Evolutionary conservation across 1,140 invertebrate genomes (phyloP).

Genomic region (Drosophila sp.): DNA sequence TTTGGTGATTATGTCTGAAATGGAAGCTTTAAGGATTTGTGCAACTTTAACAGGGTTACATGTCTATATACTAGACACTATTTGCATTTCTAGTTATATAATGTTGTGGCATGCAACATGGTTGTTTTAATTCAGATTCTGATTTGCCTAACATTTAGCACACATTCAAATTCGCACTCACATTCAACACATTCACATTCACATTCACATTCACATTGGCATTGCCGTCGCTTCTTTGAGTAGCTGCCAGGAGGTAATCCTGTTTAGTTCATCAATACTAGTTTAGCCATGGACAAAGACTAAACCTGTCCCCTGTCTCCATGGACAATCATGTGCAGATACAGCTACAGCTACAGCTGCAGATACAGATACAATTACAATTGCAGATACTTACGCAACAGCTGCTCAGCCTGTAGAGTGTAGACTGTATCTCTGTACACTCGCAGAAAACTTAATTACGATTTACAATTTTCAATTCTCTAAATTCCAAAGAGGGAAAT

Average conservation of each 20-base stretch:
- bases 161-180: conserved; percentile 17
- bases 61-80: not conserved
- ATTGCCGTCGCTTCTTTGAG: conserved; percentile 43
- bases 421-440: conserved; percentile 1
- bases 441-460: too few species aligned
- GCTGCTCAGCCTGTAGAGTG: not conserved
- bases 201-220: not conserved
- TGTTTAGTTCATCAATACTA: conserved; percentile 80
- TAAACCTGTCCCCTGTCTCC: conserved; percentile 63
- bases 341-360: conserved; percentile 6
- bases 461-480: too few species aligned
- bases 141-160: conserved; percentile 65
- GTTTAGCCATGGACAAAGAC: conserved; percentile 70
- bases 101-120: conserved; percentile 18
- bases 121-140: conserved; percentile 11
- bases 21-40: conserved; percentile 49
- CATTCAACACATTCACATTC: too few species aligned
- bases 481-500: too few species aligned
- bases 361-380: conserved; percentile 1
- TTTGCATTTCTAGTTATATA: conserved; percentile 12
- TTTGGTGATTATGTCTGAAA: conserved; percentile 33
- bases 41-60: conserved; percentile 35
- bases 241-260: conserved; percentile 56
- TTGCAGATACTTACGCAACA: conserved; percentile 24
- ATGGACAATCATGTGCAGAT: conserved; percentile 21